phyloP scores from a whole-genome alignment of 2,888 invertebrate species.

The Stictocephala bisonia region DNA sequence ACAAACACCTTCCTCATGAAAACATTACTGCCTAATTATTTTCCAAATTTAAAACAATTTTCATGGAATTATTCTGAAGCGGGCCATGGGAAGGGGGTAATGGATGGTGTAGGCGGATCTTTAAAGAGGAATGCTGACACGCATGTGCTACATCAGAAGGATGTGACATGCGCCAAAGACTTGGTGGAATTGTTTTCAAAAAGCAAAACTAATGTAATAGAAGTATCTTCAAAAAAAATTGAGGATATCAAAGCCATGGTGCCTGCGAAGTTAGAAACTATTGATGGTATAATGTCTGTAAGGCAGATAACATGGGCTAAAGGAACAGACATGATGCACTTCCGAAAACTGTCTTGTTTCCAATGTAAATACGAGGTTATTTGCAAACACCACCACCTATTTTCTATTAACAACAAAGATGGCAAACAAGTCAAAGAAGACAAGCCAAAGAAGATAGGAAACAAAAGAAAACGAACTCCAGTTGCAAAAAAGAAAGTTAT shows the following conservation, averaged over 20 bases:
- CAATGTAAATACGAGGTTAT: too few species aligned
- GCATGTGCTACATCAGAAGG: neutral
- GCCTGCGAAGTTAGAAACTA: neutral
- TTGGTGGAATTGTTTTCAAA: neutral
- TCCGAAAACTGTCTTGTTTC: too few species aligned
- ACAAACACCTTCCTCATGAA: neutral
- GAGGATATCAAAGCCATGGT: neutral
- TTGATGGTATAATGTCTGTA: neutral
- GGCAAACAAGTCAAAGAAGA: too few species aligned
- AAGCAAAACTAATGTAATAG: neutral
- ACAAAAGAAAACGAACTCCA: too few species aligned
- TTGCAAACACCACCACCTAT: too few species aligned
- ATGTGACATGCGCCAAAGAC: neutral
- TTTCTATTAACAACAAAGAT: too few species aligned
- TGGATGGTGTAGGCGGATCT: neutral
- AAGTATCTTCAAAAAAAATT: neutral
- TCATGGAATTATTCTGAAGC: neutral
- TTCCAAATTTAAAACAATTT: neutral
- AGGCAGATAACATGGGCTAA: neutral
- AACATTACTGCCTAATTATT: neutral
- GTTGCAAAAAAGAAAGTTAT: too few species aligned
- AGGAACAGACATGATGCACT: too few species aligned
- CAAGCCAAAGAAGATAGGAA: too few species aligned
- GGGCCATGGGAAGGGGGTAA: neutral
- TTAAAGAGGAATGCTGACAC: neutral